These are phyloP conservation scores for Adineta ricciae DNA, from an alignment of 2,888 invertebrate species.

Conservation along the genomic window DNA sequence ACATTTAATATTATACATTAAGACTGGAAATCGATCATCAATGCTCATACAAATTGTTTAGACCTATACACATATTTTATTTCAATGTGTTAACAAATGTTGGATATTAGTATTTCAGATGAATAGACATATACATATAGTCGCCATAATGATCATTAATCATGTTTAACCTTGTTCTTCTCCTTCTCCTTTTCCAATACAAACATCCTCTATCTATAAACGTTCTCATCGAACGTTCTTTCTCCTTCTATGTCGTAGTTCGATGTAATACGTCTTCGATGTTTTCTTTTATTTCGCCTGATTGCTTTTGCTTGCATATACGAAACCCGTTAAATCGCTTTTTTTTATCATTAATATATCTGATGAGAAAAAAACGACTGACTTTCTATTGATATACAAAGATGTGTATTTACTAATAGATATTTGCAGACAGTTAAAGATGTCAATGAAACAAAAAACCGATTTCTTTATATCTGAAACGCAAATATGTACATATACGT, in stretches of 20 bases:
- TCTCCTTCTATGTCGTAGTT: not conserved
- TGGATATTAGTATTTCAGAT: not conserved
- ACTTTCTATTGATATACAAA: not conserved
- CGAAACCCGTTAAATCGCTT: not conserved
- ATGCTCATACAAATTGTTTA: not conserved
- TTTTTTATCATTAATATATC: not conserved
- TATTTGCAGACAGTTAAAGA: not conserved
- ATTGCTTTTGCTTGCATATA: not conserved
- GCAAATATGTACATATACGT: not conserved
- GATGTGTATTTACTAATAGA: not conserved
- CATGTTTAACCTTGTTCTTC: not conserved
- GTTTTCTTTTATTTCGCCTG: constrained; percentile 7
- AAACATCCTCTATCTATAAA: not conserved
- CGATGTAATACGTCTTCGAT: not conserved
- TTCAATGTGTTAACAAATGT: not conserved
- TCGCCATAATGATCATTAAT: not conserved
- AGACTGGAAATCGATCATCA: not conserved
- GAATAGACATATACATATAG: not conserved
- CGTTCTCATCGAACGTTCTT: not conserved
- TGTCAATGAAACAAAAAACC: not conserved
- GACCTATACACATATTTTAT: not conserved
- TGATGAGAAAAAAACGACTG: constrained; percentile 3
- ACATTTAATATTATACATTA: not conserved
- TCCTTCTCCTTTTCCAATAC: not conserved
- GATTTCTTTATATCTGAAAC: not conserved